Evolutionary conservation across 2,888 invertebrate species (phyloP).

Genomic region (Clistopyga incitator): DNA sequence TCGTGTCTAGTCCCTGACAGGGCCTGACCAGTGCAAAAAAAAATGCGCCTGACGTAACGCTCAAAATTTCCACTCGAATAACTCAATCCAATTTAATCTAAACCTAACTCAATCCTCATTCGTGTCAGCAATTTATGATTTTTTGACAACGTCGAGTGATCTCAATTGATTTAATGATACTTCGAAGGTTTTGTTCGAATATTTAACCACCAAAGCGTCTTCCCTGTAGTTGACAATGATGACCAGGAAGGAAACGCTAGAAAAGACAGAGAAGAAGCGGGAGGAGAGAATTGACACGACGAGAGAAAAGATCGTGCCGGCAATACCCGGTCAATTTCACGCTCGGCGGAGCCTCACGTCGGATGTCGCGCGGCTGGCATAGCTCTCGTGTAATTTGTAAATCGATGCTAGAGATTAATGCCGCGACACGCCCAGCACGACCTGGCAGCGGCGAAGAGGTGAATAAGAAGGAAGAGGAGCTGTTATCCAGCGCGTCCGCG

Average conservation of each 20-base stretch:
- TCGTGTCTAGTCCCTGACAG: no score
- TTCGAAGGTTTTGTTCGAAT: neutral
- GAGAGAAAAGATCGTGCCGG: conserved; percentile 61
- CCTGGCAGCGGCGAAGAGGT: conserved; percentile 16
- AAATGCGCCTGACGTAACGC: no score
- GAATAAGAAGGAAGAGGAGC: conserved; percentile 40
- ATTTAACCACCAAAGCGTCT: neutral
- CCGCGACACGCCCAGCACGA: conserved; percentile 70
- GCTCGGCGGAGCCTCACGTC: conserved; percentile 62
- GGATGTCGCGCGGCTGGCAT: conserved; percentile 41
- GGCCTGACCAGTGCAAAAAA: no score
- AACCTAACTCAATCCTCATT: no score
- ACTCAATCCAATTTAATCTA: no score
- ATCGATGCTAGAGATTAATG: conserved; percentile 72
- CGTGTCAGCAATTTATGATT: no score
- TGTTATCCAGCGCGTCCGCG: conserved; percentile 43
- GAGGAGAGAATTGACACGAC: conserved; percentile 33
- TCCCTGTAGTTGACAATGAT: neutral
- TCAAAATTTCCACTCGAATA: no score
- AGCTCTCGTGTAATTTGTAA: conserved; percentile 71
- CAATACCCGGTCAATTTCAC: conserved; percentile 72
- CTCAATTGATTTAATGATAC: neutral
- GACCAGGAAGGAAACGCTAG: neutral
- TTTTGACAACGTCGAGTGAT: no score
- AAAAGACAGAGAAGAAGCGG: neutral